Base-by-base conservation (phyloP, 2,113 vertebrate species). In the Pleuronectes platessa region DNA sequence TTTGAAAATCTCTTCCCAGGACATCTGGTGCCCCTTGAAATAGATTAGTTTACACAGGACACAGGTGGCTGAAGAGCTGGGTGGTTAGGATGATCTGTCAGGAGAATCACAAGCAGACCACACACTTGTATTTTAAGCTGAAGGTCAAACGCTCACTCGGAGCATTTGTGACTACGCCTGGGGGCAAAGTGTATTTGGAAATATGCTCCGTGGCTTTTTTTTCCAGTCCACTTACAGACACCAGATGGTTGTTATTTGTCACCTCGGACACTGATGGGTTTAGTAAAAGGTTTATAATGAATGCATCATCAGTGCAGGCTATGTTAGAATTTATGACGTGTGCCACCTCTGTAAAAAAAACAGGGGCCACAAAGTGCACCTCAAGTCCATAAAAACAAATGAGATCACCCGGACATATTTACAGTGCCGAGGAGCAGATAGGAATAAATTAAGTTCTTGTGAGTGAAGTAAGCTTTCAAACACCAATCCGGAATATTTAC, bases 61-160 rank as follows among this genome's bases (percentile, higher is more conserved):
- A 82, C 82, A 90, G 88, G 77, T 90, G 89, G 86, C 64, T 49
- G 1, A 10, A 61, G 66, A 71, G 62, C 70, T 31, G 60, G 74
- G 49, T 61, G 74, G 78, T 74, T 20, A 65, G 56, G 60, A 23
- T 4, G 59, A 74, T 64, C 40, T 79, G 72, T 78, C 75, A 68
- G 31, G 64, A 86, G 71, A 76, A 51, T 78, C 58, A 21, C 45
- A 56, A 76, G 61, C 49, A 59, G 77, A 79, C 68, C 77, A 63
- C 64, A 69, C 63, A 68, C 66, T 74, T 56, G 17, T 77, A 81
- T 86, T 89, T 78, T 72, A 76, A 71, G 70, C 59, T 85, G 78
- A 87, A 89, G 88, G 85, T 89, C 83, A 89, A 84, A 47, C 47
- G 14, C 54, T 66, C 70, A 54, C 62, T 37, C n/a, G 35, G 53